Base-by-base conservation (phyloP, 2,113 vertebrate species). In the Eclectus roratus region DNA sequence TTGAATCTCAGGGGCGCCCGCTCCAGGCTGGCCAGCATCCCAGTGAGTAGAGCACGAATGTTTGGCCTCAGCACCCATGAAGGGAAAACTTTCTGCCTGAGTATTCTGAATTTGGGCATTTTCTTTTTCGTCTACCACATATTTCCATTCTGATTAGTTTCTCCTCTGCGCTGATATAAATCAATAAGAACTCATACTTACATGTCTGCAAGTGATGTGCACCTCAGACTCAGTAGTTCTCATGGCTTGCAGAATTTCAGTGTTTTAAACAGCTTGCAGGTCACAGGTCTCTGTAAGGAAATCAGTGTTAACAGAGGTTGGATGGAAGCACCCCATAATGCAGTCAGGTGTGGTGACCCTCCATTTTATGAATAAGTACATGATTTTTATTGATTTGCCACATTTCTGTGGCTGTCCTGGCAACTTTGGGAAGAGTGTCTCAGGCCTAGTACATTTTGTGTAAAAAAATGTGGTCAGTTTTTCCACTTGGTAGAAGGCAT, bases 41-140 rank as follows among this genome's bases (percentile, higher is more conserved):
- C n/a, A n/a, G n/a, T n/a, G n/a, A n/a, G n/a, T n/a, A n/a, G n/a
- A n/a, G n/a, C n/a, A n/a, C n/a, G n/a, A n/a, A n/a, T n/a, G n/a
- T n/a, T n/a, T n/a, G n/a, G n/a, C n/a, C n/a, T n/a, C n/a, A n/a
- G n/a, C n/a, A n/a, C n/a, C n/a, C n/a, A 81, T 96, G 94, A 91
- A 89, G 84, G 65, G 94, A 92, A 91, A 83, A 72, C 29, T 91
- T 92, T 72, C 37, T 88, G 47, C 43, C 47, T 92, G 60, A 89
- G 52, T 92, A 46, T 98, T 97, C 98, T 96, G 96, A 97, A 87
- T 98, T 90, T 72, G 56, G 60, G 60, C 77, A 25, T 80, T 50
- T 97, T 98, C 97, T 69, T 91, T 97, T 97, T 95, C 80, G 49
- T 96, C 94, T 97, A 98, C 93, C 96, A 97, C 91, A 85, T 96